Percentiles rank a stretch among this genome's conserved stretches.
These are phyloP conservation scores for Dendrolimus punctatus DNA, from an alignment of 1,140 invertebrate genomes.

Conservation along the genomic window DNA sequence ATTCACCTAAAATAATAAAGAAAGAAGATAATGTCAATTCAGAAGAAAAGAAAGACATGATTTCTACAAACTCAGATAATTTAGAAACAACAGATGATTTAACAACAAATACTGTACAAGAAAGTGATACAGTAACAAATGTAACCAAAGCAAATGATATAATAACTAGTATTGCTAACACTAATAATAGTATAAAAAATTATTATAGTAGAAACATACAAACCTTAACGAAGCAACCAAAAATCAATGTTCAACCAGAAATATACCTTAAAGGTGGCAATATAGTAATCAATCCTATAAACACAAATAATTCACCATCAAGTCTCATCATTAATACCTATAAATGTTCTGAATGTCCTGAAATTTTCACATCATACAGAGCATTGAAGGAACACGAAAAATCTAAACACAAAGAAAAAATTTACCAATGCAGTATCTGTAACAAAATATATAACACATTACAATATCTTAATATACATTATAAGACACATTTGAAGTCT, in stretches of 20 bases:
- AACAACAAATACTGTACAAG: too few species aligned
- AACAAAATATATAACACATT: conserved; percentile 17
- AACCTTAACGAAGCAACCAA: too few species aligned
- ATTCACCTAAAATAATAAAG: conserved; percentile 1
- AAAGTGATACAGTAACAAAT: too few species aligned
- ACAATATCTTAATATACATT: conserved; percentile 22
- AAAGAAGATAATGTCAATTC: conserved; percentile 1
- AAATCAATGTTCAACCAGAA: too few species aligned
- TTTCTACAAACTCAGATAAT: not conserved
- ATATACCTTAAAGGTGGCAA: conserved; percentile 9
- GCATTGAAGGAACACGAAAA: conserved; percentile 23
- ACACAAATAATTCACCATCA: not conserved
- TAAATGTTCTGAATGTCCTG: conserved; percentile 17
- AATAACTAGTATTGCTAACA: too few species aligned
- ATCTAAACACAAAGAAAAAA: conserved; percentile 10
- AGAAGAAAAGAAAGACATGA: conserved; percentile 2
- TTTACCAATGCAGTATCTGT: conserved; percentile 21
- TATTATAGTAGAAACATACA: too few species aligned
- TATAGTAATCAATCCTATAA: conserved; percentile 16
- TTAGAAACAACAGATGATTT: too few species aligned
- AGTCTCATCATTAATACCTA: conserved; percentile 13
- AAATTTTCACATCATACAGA: conserved; percentile 19
- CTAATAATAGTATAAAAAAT: too few species aligned
- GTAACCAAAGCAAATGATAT: too few species aligned
- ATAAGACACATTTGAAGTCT: conserved; percentile 16